Base-by-base conservation (phyloP, 2,113 vertebrate species). In the Nymphicus hollandicus region DNA sequence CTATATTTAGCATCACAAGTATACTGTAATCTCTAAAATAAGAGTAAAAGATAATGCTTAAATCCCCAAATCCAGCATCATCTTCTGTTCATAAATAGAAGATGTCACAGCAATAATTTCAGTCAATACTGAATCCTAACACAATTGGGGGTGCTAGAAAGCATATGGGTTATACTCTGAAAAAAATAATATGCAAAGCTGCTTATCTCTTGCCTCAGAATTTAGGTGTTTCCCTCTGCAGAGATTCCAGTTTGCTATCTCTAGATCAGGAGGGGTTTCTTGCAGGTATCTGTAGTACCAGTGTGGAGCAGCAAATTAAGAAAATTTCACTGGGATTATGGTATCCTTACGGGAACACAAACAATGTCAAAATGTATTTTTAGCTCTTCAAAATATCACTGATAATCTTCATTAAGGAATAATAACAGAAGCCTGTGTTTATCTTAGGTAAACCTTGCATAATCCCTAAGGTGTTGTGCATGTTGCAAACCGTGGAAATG, bases 361-460 rank as follows among this genome's bases (percentile, higher is more conserved):
- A 68, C 19, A 95, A 52, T 92, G 22, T n/a, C 17, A 86, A 92
- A 95, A 65, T 81, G 43, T 81, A 78, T 85, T 94, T 94, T 94
- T 74, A 94, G 55, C 23, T 68, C 63, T 89, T 88, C 56, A 56
- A 78, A 95, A 73, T 89, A 52, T 65, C 53, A 87, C 44, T 58
- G 66, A 33, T 96, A 80, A 92, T 85, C 82, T 91, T 79, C 10
- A 72, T 86, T 89, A 65, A 18, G 25, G n/a, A 85, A 44, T 79
- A 73, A 29, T 53, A 86, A 74, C 12, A 84, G 37, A 79, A 53
- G 24, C 15, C n/a, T 28, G 4, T 69, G 12, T 88, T 89, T 79
- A 72, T 82, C 44, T 41, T 68, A 60, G 15, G 31, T 66, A 77
- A 90, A 66, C 52, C 69, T 81, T 74, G 19, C n/a, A 47, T 58